phyloP scores from a whole-genome alignment of 2,113 vertebrate genomes.

The Anolis sagrei region DNA sequence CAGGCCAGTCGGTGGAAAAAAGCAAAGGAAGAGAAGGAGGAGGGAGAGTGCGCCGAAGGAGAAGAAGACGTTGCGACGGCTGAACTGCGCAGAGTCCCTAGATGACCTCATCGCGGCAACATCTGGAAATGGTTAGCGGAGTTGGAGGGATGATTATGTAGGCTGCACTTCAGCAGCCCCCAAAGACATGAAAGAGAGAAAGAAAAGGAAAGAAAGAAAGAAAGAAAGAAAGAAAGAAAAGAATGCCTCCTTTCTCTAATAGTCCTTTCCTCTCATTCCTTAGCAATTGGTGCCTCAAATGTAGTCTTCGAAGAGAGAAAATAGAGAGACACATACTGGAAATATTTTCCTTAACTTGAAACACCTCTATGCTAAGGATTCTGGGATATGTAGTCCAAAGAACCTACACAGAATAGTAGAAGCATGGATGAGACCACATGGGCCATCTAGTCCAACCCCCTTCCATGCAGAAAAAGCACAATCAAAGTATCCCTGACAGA shows the following conservation, averaged over 20 bases:
- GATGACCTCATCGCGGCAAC: constrained; percentile 41
- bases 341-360: too few species aligned
- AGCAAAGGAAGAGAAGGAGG: background rate
- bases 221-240: background rate
- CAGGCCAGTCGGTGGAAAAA: background rate
- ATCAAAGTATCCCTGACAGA: too few species aligned
- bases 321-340: too few species aligned
- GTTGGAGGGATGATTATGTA: background rate
- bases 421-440: too few species aligned
- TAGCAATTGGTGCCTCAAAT: background rate
- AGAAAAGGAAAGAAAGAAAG: too few species aligned
- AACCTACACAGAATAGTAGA: too few species aligned
- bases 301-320: too few species aligned
- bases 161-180: background rate
- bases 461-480: too few species aligned
- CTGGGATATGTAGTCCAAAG: too few species aligned
- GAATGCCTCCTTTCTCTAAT: background rate
- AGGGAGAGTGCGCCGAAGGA: background rate
- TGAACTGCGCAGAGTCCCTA: constrained; percentile 10
- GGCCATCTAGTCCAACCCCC: too few species aligned
- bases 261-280: background rate
- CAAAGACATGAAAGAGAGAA: background rate
- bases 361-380: too few species aligned
- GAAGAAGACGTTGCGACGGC: background rate
- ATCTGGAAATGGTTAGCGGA: constrained; percentile 51